phyloP scores from a whole-genome alignment of 2,113 vertebrate species.

The Seriola quinqueradiata region DNA sequence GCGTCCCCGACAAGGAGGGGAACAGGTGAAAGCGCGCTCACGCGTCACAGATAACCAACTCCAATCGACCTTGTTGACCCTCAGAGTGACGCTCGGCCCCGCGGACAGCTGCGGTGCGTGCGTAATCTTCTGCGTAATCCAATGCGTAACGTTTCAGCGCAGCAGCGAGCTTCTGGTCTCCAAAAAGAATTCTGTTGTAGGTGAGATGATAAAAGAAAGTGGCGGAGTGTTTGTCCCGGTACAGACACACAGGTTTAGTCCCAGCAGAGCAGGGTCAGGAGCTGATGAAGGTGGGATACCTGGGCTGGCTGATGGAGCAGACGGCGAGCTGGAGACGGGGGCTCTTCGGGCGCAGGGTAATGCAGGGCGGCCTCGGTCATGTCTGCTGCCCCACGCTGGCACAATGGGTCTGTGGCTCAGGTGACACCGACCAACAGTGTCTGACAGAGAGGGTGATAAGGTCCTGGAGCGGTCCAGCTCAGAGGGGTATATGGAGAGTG shows the following conservation, averaged over 20 bases:
- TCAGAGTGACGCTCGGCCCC: conserved; percentile 46
- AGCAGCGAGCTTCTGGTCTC: conserved; percentile 32
- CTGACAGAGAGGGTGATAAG: conserved; percentile 62
- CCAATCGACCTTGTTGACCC: conserved; percentile 63
- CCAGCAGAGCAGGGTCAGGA: conserved; percentile 61
- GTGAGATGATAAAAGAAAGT: conserved; percentile 18
- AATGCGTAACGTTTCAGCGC: conserved; percentile 63
- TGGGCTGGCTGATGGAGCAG: conserved; percentile 73
- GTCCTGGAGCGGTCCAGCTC: conserved; percentile 81
- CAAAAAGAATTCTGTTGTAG: conserved; percentile 1
- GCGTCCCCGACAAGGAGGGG: conserved; percentile 72
- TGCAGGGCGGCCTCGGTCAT: conserved; percentile 78
- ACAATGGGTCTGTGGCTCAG: conserved; percentile 69
- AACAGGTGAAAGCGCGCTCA: conserved; percentile 86
- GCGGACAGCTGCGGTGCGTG: conserved; percentile 45
- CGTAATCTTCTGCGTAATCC: conserved; percentile 76
- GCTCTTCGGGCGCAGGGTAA: conserved; percentile 78
- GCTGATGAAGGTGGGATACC: conserved; percentile 71
- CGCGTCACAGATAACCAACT: conserved; percentile 66
- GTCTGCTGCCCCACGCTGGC: conserved; percentile 75
- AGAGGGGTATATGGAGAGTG: conserved; percentile 65
- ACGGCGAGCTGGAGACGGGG: conserved; percentile 72
- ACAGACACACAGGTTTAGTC: conserved; percentile 57
- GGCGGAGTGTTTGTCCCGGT: conserved; percentile 23
- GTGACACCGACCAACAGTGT: conserved; percentile 78